Base-by-base conservation (phyloP, 1,140 invertebrate genomes). In the Drosophila seguyi region DNA sequence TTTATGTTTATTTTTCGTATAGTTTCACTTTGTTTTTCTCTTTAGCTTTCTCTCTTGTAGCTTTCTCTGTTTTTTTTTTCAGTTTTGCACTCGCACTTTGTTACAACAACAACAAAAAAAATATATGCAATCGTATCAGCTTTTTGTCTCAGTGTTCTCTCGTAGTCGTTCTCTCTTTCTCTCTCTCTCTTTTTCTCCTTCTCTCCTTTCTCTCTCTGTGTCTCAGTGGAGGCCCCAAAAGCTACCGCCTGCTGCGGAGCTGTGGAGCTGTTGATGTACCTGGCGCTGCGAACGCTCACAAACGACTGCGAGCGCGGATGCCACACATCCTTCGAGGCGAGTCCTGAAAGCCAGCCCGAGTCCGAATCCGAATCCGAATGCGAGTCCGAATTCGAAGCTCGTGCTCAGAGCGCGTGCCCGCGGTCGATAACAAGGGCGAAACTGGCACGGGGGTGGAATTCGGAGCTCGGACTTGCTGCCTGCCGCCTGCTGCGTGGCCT, bases 211-310 rank as follows among this genome's bases (percentile, higher is more conserved):
- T 42, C 16, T 41, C 41, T 42, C 8, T n/a, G 31, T 38, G 34
- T 34, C 34, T 34, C 34, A 13, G 34, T 34, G 34, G 31, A 34
- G 31, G 34, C 11, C 11, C 34, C 34, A 34, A 34, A 34, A 39
- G 41, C 25, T 52, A n/a, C 38, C 61, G 47, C 25, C 25, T 48
- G 34, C 61, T 66, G 27, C n/a, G 44, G 69, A 72, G 66, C 44
- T 29, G 10, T 59, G 42, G 66, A 74, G 73, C 62, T 47, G 59
- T 34, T 39, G 63, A 68, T 76, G 79, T 84, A 87, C 84, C 85
- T 87, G 75, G 85, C 84, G 84, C 84, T 87, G 84, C 77, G 85
- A 87, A 87, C 85, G 84, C 80, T 88, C 84, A 88, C 84, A 87
- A 87, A 88, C 84, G 85, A 87, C 84, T 87, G 84, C 84, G 75